Percentiles rank a stretch among this genome's conserved stretches.
Evolutionary conservation across 2,888 invertebrate genomes (phyloP).

Genomic region (Carcina quercana): DNA sequence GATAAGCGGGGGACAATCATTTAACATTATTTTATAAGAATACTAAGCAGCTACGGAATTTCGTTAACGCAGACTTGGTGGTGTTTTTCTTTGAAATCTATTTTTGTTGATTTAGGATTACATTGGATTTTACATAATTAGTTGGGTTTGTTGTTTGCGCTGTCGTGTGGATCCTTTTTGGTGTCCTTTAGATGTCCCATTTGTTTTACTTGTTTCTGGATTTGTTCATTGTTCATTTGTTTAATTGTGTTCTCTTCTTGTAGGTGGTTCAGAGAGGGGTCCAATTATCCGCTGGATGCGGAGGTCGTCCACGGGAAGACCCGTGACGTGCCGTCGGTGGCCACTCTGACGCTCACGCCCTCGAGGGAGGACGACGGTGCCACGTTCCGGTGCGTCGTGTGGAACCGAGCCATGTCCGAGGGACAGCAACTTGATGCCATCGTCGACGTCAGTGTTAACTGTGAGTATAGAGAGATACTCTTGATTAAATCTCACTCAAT

Average conservation of each 20-base stretch:
- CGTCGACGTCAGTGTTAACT: constrained; percentile 90
- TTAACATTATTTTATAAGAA: not conserved
- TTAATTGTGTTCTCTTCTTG: too few species aligned
- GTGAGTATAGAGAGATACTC: too few species aligned
- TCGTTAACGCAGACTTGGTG: too few species aligned
- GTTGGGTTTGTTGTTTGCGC: too few species aligned
- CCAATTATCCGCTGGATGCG: constrained; percentile 81
- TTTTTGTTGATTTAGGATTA: too few species aligned
- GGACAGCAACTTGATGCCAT: constrained; percentile 86
- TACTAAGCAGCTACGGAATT: not conserved
- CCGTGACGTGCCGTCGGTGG: constrained; percentile 82
- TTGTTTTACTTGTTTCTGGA: too few species aligned
- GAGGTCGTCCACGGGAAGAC: constrained; percentile 81
- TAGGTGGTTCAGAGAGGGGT: constrained; percentile 89
- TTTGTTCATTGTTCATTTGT: too few species aligned
- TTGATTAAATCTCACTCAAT: too few species aligned
- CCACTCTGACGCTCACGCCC: constrained; percentile 84
- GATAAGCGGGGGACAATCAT: not conserved
- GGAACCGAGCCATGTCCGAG: constrained; percentile 91
- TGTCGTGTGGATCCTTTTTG: too few species aligned
- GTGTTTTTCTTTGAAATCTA: too few species aligned
- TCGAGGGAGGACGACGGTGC: constrained; percentile 89
- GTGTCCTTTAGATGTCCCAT: too few species aligned
- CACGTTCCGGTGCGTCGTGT: constrained; percentile 88
- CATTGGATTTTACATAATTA: too few species aligned